These are phyloP conservation scores for Psilopogon haemacephalus DNA, from an alignment of 2,113 vertebrate genomes.

Conservation along the genomic window DNA sequence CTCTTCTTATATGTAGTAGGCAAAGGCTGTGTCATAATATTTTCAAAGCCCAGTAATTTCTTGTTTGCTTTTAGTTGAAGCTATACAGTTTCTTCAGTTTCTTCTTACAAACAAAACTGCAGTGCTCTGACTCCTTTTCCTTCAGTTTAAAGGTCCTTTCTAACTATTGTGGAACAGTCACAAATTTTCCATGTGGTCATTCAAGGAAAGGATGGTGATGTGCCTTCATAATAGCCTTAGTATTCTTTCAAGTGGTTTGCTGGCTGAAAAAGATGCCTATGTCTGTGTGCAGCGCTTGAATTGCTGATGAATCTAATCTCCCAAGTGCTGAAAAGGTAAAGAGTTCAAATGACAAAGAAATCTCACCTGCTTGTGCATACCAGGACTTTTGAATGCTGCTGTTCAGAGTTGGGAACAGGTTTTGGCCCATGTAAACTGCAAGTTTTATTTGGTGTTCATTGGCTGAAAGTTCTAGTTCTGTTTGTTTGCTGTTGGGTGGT, in stretches of 20 bases:
- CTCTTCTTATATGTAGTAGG: neutral
- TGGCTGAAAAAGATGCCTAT: neutral
- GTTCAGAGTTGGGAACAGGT: neutral
- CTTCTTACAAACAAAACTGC: conserved; percentile 21
- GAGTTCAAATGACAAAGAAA: neutral
- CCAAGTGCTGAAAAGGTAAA: neutral
- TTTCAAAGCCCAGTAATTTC: conserved; percentile 43
- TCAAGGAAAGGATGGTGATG: conserved; percentile 34
- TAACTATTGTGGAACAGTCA: neutral
- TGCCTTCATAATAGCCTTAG: conserved; percentile 16
- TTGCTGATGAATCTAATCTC: neutral
- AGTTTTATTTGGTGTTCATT: neutral
- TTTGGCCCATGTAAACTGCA: neutral
- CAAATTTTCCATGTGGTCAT: conserved; percentile 50
- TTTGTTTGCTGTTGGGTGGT: neutral
- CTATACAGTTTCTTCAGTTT: conserved; percentile 46
- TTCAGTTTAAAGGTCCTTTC: conserved; percentile 44
- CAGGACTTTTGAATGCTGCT: neutral
- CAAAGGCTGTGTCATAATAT: conserved; percentile 8
- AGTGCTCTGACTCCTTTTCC: conserved; percentile 34
- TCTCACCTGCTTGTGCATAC: neutral
- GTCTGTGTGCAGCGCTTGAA: neutral
- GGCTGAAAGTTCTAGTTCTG: neutral
- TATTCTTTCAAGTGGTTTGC: conserved; percentile 2
- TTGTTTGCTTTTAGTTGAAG: conserved; percentile 33